These are phyloP conservation scores for Chorisops tibialis DNA, from an alignment of 2,888 invertebrate genomes.

Conservation along the genomic window DNA sequence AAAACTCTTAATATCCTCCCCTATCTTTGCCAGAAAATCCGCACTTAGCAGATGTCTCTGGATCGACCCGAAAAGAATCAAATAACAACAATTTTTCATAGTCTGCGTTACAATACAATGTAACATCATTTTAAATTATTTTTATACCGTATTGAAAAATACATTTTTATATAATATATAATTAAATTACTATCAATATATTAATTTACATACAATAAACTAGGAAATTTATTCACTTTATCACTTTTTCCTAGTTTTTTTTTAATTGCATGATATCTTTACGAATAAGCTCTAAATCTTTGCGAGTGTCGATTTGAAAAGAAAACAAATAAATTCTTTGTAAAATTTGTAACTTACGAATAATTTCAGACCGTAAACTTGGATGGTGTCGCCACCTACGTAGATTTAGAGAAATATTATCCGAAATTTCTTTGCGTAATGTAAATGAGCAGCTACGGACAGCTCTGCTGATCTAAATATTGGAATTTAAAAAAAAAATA, in stretches of 20 bases:
- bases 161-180: too few relatives aligned
- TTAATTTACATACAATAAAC: too few relatives aligned
- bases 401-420: conserved; percentile 11
- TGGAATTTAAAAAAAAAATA: neutral
- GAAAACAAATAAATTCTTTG: conserved; percentile 16
- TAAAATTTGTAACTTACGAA: conserved; percentile 21
- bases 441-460: conserved; percentile 9
- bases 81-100: too few relatives aligned
- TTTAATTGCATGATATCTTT: conserved; percentile 10
- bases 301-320: conserved; percentile 7
- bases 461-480: conserved; percentile 7
- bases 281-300: conserved; percentile 4
- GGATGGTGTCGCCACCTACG: conserved; percentile 17
- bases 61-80: too few relatives aligned
- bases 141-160: too few relatives aligned
- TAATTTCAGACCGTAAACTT: conserved; percentile 2
- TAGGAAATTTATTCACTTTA: neutral
- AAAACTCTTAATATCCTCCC: too few relatives aligned
- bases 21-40: too few relatives aligned
- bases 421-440: conserved; percentile 22
- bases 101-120: too few relatives aligned
- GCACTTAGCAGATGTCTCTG: too few relatives aligned
- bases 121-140: too few relatives aligned
- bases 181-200: too few relatives aligned
- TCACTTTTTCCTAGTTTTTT: conserved; percentile 8